Evolutionary conservation across 2,888 invertebrate genomes (phyloP), one percentile per base, ranked within the genome.

Genomic region (Tribolium freemani): DNA sequence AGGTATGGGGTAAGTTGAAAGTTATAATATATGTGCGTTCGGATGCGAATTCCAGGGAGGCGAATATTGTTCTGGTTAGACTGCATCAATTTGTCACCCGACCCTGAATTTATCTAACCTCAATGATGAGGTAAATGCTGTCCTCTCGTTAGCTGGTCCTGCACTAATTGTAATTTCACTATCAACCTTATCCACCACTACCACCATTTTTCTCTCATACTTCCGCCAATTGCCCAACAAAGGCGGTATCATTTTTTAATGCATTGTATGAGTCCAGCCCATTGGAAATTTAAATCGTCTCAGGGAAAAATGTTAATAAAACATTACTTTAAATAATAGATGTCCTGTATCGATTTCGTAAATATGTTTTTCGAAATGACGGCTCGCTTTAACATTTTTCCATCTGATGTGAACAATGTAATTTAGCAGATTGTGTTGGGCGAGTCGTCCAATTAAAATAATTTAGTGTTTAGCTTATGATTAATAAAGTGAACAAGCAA

Each of bases 81-180:
- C 75, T 76, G 68, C 72, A 76, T 70, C 74, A 76, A 76, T 76
- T 76, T 76, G 76, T 76, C 73, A 76, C 71, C 53, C 45, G 70
- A 73, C 69, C 71, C 72, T 68, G 69, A 71, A 75, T 72, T 75
- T 75, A 68, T 73, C 73, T 73, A 75, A 73, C 75, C 75, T 74
- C 76, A 73, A 73, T 73, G 69, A 76, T 71, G 73, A 76, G 75
- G 73, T 76, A 74, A 76, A 76, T 64, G 66, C 38, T 74, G 72
- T 73, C 76, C 74, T 76, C 67, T 69, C 57, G 64, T 72, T 72
- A 72, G 64, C 48, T 50, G 26, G 31, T 61, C 72, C 56, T 20
- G 50, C 50, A 67, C 44, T 53, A 61, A 69, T 69, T 61, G 61
- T 44, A 61, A 53, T 61, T 69, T 46, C 53, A 53, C 16, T 60